Evolutionary conservation across 2,797 vertebrate species (phyloP).

Genomic region (Remorina albescens): DNA sequence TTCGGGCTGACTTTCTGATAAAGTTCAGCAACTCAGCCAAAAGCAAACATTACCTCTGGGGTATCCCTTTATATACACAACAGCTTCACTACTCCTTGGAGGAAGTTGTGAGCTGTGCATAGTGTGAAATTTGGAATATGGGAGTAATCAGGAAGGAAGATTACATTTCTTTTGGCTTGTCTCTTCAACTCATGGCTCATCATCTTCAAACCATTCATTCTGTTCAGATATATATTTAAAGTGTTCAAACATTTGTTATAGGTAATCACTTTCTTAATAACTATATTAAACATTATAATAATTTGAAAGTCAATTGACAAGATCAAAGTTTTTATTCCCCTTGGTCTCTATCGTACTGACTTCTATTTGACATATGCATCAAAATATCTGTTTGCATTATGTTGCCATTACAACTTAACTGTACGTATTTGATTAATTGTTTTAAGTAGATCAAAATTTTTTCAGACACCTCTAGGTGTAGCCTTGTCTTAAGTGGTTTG

Average conservation of each 20-base stretch:
- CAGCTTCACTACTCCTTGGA: neutral
- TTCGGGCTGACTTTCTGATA: constrained; percentile 12
- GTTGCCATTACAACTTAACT: neutral
- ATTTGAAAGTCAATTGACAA: neutral
- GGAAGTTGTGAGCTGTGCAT: constrained; percentile 7
- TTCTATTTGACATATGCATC: neutral
- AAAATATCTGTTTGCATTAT: neutral
- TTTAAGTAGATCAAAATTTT: constrained; percentile 15
- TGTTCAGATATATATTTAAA: neutral
- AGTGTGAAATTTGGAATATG: neutral
- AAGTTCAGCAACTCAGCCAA: constrained; percentile 19
- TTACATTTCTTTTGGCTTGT: neutral
- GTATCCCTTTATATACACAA: constrained; percentile 11
- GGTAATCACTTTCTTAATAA: neutral
- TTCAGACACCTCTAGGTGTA: neutral
- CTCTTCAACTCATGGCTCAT: neutral
- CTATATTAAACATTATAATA: too few species aligned
- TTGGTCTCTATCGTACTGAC: neutral
- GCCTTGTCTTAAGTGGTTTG: constrained; percentile 1
- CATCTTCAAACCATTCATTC: neutral
- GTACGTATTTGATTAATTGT: constrained; percentile 3
- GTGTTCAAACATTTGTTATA: neutral
- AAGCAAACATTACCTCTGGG: constrained; percentile 26
- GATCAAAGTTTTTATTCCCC: too few species aligned
- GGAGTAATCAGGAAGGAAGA: neutral